Base-by-base conservation (phyloP, 2,113 vertebrate genomes). In the Poeciliopsis occidentalis region DNA sequence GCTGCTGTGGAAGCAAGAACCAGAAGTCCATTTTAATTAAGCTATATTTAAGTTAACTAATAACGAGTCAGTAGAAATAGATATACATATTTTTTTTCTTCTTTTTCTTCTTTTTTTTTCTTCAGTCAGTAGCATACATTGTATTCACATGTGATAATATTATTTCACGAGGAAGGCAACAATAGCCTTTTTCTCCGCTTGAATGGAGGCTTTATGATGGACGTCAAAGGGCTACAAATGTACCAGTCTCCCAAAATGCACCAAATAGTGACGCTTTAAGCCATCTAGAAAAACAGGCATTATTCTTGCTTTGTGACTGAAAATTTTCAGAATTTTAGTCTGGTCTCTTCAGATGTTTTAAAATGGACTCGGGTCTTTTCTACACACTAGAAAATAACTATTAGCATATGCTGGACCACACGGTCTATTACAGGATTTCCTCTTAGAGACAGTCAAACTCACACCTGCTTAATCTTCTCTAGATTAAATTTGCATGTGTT, bases 161-260 rank as follows among this genome's bases (percentile, higher is more conserved):
- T 91, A 88, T 88, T 87, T 84, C 74, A 81, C 54, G 37, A 54
- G 76, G 67, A 54, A 76, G 64, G 67, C 68, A 80, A 80, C 82
- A 91, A 88, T 80, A 62, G 82, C 51, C 70, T 72, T 88, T 87
- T 73, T 91, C 78, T 90, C n/a, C 26, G 44, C 4, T 60, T 91
- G 73, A 92, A 92, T 88, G 79, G 79, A 27, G 51, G 71, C 87
- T 80, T 88, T 88, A 83, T 88, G 79, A 82, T 47, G 44, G 63
- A 64, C 12, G 79, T 85, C 85, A 88, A 86, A 79, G 77, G 19
- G 71, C 67, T 5, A 76, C 81, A 78, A 71, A 76, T 2, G 61
- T 51, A 72, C 60, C 77, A 85, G 69, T 88, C 81, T 89, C 82
- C 81, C 82, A 87, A 85, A 86, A 72, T 13, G 3, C 67, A 22